Evolutionary conservation across 92 coral and sea anemone species (phyloP).

Genomic region (Ricordea florida): DNA sequence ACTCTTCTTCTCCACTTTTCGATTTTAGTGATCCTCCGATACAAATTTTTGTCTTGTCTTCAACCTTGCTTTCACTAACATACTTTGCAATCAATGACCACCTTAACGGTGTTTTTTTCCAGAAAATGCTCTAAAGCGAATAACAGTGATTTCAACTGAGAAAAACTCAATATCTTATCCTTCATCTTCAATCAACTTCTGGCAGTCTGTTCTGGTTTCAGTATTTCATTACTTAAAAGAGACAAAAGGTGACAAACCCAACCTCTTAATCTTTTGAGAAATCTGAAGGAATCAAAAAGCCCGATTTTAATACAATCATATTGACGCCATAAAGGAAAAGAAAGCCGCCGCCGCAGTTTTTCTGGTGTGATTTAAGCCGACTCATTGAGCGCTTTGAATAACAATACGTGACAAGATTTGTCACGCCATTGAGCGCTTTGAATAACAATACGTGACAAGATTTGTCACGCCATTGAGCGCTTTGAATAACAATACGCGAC

Average conservation of each 20-base stretch:
- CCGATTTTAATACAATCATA: not conserved
- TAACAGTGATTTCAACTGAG: no score
- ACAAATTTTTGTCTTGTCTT: no score
- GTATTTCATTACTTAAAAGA: not conserved
- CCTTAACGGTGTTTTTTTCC: no score
- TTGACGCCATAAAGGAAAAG: not conserved
- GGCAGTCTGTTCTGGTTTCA: no score
- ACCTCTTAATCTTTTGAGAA: not conserved
- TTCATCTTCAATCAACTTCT: not conserved
- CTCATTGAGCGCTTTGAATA: not conserved
- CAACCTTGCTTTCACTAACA: no score
- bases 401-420: not conserved
- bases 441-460: not conserved
- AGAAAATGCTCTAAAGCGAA: no score
- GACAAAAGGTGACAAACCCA: not conserved
- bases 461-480: not conserved
- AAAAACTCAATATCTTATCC: no score
- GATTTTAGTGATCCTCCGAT: no score
- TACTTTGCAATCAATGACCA: no score
- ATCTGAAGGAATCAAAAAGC: not conserved
- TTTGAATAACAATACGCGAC: not conserved
- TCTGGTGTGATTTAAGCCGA: not conserved
- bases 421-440: not conserved
- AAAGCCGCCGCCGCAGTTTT: not conserved
- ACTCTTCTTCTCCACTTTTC: not conserved